These are phyloP conservation scores for Pristionchus japonicus DNA, from an alignment of 2,888 invertebrate genomes.

Conservation along the genomic window DNA sequence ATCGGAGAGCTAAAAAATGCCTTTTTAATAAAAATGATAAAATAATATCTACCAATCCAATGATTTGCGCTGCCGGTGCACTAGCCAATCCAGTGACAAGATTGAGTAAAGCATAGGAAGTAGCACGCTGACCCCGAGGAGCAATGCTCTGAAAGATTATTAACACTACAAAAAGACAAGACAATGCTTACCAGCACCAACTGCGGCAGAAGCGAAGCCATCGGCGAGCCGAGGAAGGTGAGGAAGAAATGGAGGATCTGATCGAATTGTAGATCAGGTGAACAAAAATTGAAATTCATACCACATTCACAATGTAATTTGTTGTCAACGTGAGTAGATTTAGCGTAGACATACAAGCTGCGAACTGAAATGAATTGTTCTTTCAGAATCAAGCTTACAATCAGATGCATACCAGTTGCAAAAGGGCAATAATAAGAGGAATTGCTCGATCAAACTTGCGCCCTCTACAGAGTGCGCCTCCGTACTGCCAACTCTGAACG, in stretches of 20 bases:
- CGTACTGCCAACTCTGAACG: slow-evolving; percentile 36
- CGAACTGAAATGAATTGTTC: not conserved
- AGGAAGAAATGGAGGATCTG: slow-evolving; percentile 19
- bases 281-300: not conserved
- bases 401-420: slow-evolving; percentile 16
- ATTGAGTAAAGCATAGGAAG: slow-evolving; percentile 24
- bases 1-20: not conserved
- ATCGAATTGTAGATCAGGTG: not conserved
- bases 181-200: slow-evolving; percentile 7
- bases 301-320: slow-evolving; percentile 21
- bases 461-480: not conserved
- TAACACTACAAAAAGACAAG: no score
- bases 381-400: not conserved
- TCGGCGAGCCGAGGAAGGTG: slow-evolving; percentile 32
- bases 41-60: not conserved
- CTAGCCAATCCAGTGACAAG: slow-evolving; percentile 30
- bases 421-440: not conserved
- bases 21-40: not conserved
- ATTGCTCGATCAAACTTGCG: slow-evolving; percentile 3
- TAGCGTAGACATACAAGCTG: not conserved
- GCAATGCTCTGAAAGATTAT: not conserved
- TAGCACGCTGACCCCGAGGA: slow-evolving; percentile 32
- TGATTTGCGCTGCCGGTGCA: slow-evolving; percentile 1
- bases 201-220: slow-evolving; percentile 18
- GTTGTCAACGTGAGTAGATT: slow-evolving; percentile 3